Evolutionary conservation across 2,888 invertebrate species (phyloP).

Genomic region (Tenthredo livida): DNA sequence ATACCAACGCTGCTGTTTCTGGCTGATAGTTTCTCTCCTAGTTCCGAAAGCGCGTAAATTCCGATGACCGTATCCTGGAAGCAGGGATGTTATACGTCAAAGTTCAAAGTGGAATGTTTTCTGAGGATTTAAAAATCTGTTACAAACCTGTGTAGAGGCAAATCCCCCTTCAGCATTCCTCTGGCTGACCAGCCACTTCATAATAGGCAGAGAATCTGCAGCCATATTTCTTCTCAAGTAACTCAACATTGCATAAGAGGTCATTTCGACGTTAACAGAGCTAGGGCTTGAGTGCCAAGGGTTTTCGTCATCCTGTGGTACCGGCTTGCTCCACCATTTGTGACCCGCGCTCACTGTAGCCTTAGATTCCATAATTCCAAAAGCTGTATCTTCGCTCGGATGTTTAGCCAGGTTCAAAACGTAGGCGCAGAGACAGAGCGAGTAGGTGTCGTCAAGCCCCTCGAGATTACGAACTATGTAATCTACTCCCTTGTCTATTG

Average conservation of each 20-base stretch:
- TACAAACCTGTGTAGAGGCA: constrained; percentile 83
- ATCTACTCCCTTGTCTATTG: constrained; percentile 88
- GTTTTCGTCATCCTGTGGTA: constrained; percentile 81
- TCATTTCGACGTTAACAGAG: constrained; percentile 91
- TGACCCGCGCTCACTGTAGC: constrained; percentile 80
- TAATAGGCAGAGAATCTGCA: constrained; percentile 82
- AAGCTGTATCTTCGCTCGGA: constrained; percentile 84
- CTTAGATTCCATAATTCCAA: constrained; percentile 81
- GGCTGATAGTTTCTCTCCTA: constrained; percentile 82
- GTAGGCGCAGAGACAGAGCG: constrained; percentile 88
- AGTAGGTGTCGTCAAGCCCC: constrained; percentile 85
- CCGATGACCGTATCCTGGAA: constrained; percentile 87
- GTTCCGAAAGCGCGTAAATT: constrained; percentile 85
- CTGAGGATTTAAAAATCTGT: background rate
- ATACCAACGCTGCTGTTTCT: constrained; percentile 80
- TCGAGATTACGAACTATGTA: constrained; percentile 86
- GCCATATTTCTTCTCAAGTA: constrained; percentile 80
- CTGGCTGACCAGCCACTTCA: constrained; percentile 87
- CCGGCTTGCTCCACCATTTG: constrained; percentile 91
- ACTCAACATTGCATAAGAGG: constrained; percentile 92
- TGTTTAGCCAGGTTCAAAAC: constrained; percentile 89
- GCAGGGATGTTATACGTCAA: background rate
- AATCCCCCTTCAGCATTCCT: constrained; percentile 87
- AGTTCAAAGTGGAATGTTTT: background rate
- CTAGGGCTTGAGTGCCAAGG: constrained; percentile 85